These are phyloP conservation scores for Pristionchus arcanus DNA, from an alignment of 2,888 invertebrate genomes.

Conservation along the genomic window DNA sequence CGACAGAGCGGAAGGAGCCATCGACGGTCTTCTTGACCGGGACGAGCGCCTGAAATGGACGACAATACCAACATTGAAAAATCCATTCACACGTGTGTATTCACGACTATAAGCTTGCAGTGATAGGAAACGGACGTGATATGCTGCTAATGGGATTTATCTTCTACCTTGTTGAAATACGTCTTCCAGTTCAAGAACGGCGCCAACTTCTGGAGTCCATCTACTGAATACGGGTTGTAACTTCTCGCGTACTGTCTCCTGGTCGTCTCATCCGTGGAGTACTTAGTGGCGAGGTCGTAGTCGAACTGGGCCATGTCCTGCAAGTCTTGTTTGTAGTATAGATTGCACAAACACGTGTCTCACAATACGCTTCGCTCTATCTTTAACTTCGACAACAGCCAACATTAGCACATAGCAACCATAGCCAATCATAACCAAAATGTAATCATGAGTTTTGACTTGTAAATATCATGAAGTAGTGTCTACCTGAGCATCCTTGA, in stretches of 20 bases:
- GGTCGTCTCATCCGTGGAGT: constrained; percentile 67
- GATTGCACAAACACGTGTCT: too few relatives aligned
- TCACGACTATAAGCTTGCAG: too few relatives aligned
- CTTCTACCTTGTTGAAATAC: constrained; percentile 1
- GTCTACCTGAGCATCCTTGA: neutral
- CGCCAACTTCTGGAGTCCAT: constrained; percentile 54
- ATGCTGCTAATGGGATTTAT: too few relatives aligned
- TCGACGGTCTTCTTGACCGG: neutral
- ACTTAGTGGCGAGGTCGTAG: constrained; percentile 66
- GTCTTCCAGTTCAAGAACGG: constrained; percentile 59
- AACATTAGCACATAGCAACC: too few relatives aligned
- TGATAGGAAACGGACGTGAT: too few relatives aligned
- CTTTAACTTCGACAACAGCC: too few relatives aligned
- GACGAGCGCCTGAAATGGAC: neutral
- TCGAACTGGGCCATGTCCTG: constrained; percentile 70
- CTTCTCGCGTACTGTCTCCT: constrained; percentile 68
- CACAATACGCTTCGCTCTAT: too few relatives aligned
- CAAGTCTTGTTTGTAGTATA: constrained; percentile 56
- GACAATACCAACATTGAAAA: too few relatives aligned
- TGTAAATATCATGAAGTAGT: too few relatives aligned
- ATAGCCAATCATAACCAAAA: too few relatives aligned
- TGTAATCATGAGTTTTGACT: too few relatives aligned
- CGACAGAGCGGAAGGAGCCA: constrained; percentile 8
- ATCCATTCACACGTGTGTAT: too few relatives aligned
- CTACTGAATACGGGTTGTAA: constrained; percentile 67